Base-by-base conservation (phyloP, 2,113 vertebrate species). In the Notothenia coriiceps region DNA sequence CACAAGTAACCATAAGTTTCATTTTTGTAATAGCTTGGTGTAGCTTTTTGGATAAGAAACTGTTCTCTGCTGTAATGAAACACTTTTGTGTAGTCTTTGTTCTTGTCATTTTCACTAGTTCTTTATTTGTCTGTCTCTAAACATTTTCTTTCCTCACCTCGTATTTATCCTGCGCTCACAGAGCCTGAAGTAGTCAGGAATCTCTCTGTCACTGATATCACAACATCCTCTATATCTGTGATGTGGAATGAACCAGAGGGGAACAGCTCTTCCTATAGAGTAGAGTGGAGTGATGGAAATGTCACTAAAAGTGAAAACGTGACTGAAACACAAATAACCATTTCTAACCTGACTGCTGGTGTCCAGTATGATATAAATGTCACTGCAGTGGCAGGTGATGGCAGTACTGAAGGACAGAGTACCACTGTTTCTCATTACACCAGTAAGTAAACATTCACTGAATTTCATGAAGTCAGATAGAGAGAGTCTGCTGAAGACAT, bases 151-250 rank as follows among this genome's bases (percentile, higher is more conserved):
- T n/a, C 9, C 18, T 68, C 18, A 10, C 20, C n/a, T 18, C 43
- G 20, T 62, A 2, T 17, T 25, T 44, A n/a, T 15, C 18, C 13
- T 49, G 6, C 6, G 5, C 66, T 67, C 4, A 12, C 66, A 84
- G 82, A 35, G 10, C 77, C 71, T 29, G 35, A 55, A 15, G 18
- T 35, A 1, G 63, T 86, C 17, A 35, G 7, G 6, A 57, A 79
- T 14, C 82, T 89, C 1, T 79, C 0, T 46, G 51, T 55, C 2
- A 43, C 22, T 57, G 2, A 64, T 0, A 5, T 84, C 54, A 87
- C 71, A 29, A 80, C 84, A 49, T 80, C 66, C 2, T 87, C 80
- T 44, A 7, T 91, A 11, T 73, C 0, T 56, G 2, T 88, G 54
- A 54, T 0, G 1, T 88, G 82, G 85, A 71, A 10, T 67, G 0